Evolutionary conservation across 1,140 invertebrate species (phyloP).

Genomic region (Ooceraea biroi): DNA sequence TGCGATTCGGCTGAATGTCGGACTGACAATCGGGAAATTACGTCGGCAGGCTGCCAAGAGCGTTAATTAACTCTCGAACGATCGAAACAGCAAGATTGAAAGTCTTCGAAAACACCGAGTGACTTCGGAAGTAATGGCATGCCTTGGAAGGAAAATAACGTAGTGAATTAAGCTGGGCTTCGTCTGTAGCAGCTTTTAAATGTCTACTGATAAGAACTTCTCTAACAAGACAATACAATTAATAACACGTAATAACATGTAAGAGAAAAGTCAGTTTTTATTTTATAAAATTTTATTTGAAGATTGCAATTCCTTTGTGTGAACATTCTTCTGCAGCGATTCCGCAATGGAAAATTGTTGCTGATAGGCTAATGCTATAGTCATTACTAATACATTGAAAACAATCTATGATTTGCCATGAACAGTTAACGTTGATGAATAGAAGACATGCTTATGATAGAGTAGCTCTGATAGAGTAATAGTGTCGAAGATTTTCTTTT

Average conservation of each 20-base stretch:
- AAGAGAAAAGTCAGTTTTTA: conserved; percentile 9
- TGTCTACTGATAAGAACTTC: background rate
- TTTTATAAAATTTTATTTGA: conserved; percentile 13
- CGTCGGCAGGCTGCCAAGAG: conserved; percentile 26
- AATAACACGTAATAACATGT: background rate
- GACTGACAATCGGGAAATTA: conserved; percentile 18
- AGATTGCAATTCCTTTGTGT: background rate
- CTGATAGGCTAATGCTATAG: conserved; percentile 8
- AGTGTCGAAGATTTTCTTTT: background rate
- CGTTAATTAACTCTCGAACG: conserved; percentile 40
- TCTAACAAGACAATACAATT: background rate
- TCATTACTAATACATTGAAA: background rate
- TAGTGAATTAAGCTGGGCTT: background rate
- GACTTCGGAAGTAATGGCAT: background rate
- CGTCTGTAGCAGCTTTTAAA: background rate
- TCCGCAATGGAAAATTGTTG: background rate
- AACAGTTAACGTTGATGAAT: background rate
- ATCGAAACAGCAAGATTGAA: conserved; percentile 36
- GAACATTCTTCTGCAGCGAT: background rate
- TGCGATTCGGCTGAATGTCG: conserved; percentile 29
- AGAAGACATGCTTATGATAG: background rate
- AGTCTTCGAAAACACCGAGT: background rate
- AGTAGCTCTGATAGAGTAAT: too few species aligned
- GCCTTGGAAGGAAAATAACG: background rate
- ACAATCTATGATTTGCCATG: background rate